Base-by-base conservation (phyloP, 2,888 invertebrate genomes). In the Ischnus inquisitorius region DNA sequence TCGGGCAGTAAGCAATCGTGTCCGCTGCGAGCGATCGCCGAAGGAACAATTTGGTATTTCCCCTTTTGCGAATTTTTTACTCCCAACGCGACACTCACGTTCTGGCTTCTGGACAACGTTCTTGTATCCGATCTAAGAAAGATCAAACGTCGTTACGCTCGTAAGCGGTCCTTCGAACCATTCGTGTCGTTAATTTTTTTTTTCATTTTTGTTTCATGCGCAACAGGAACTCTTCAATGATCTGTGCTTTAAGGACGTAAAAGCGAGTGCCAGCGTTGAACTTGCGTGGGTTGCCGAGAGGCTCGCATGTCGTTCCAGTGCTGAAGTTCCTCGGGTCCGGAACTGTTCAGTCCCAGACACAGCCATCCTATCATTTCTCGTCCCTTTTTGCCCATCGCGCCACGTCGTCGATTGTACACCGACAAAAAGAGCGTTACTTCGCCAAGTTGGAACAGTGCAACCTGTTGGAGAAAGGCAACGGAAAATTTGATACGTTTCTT, bases 351-450 rank as follows among this genome's bases (percentile, higher is more conserved):
- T 5, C 99, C 99, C 80, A 99, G 94, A 84, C 98, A 97, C 94
- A 99, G 98, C 98, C 99, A 99, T 83, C 99, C 99, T 88, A 99
- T 97, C 97, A 98, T 98, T 94, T 99, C 98, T 92, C 98, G 98
- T 88, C 98, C 97, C 93, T 98, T 99, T 88, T 97, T 97, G 87
- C 98, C 97, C 94, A 98, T 98, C 87, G 97, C 97, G 93, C 98
- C 97, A 88, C 98, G 97, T 86, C 98, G 97, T 93, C 98, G 97
- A 91, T 96, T 96, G 95, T 98, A 98, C 79, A 98, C 97, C 0
- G 98, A 98, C 86, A 98, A 96, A 97, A 98, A 98, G 87, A 99
- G 95, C 1, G 98, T 99, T 75, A 99, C 98, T 91, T 99, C 99
- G 57, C 97, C 97, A 84, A 99, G 95, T 95, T 99, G 99, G 94